Percentiles rank a stretch among this genome's conserved stretches.
Conservation (phyloP, 2,113 vertebrate genomes). For the Sorex araneus region DNA sequence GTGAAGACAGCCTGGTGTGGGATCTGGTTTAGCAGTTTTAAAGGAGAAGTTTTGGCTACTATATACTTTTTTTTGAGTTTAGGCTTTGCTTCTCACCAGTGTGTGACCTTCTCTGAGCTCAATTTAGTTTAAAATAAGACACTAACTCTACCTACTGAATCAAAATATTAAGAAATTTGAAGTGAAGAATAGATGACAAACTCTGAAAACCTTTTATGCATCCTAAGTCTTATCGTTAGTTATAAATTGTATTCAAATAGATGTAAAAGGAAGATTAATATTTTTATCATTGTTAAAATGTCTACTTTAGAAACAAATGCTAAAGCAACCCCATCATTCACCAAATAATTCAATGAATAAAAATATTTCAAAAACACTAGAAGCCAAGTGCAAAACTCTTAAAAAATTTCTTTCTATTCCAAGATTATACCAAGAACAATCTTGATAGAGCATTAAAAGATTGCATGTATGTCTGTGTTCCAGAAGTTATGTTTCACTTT, state of each 20-base stretch:
- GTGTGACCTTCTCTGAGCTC: constrained; percentile 41
- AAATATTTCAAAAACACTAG: neutral
- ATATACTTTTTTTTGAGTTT: neutral
- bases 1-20: no score
- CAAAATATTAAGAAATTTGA: constrained; percentile 27
- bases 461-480: neutral
- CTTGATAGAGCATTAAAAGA: neutral
- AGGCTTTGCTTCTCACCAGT: neutral
- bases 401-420: constrained; percentile 25
- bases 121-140: constrained; percentile 51
- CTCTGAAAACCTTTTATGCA: constrained; percentile 22
- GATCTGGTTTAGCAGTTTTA: no score
- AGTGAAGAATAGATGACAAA: constrained; percentile 19
- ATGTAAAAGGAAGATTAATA: neutral
- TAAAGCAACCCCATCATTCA: constrained; percentile 1
- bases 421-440: neutral
- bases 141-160: neutral
- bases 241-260: constrained; percentile 6
- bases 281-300: constrained; percentile 52
- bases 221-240: neutral
- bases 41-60: neutral
- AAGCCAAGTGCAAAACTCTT: constrained; percentile 6
- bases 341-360: constrained; percentile 9
- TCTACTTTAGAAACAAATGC: constrained; percentile 48
- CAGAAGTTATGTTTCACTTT: neutral